phyloP scores from a whole-genome alignment of 2,113 vertebrate genomes.

The Excalfactoria chinensis region DNA sequence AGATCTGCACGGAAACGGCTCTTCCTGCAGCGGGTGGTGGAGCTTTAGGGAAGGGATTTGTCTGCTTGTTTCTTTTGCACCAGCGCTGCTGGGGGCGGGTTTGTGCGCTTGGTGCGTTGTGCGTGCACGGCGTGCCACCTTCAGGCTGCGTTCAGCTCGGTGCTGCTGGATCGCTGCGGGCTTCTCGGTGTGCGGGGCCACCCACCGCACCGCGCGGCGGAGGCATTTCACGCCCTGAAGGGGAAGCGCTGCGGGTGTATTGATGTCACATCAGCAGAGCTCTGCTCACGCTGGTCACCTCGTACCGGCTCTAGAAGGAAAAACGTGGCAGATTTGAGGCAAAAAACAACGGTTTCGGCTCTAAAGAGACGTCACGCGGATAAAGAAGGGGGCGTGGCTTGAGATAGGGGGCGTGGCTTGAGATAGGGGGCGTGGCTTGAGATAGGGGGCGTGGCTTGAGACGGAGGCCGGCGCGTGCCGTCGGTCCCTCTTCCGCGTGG shows the following conservation, averaged over 20 bases:
- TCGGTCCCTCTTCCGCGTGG: background rate
- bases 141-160: slow-evolving; percentile 62
- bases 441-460: background rate
- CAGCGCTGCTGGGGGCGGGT: no score
- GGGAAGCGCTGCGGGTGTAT: background rate
- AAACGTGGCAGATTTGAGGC: background rate
- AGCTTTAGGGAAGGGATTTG: background rate
- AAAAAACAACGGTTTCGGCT: accelerated
- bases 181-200: no score
- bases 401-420: background rate
- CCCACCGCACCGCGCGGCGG: no score
- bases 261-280: no score
- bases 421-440: no score
- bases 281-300: background rate
- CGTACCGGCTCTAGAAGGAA: no score
- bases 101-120: background rate
- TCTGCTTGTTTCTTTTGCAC: no score
- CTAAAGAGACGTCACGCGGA: no score
- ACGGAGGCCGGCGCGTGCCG: background rate
- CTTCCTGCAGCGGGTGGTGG: background rate
- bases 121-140: slow-evolving; percentile 73
- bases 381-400: no score
- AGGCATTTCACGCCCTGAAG: no score
- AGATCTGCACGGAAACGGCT: background rate
- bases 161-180: no score